Evolutionary conservation across 2,888 invertebrate species (phyloP).

Genomic region (Nowickia ferox): DNA sequence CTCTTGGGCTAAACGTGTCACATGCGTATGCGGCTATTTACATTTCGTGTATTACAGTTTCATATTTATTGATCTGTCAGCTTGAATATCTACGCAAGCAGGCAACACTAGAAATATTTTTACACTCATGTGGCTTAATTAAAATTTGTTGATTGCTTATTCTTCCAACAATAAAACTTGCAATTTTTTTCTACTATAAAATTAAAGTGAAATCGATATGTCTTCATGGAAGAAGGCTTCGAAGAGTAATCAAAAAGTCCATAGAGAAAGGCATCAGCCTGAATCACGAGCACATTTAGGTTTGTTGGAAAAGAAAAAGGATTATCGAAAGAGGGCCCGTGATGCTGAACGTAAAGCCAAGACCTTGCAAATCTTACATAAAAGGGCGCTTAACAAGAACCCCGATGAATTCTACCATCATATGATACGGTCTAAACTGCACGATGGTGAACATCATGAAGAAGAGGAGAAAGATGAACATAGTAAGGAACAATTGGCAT

Average conservation of each 20-base stretch:
- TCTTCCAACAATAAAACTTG: background rate
- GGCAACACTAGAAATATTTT: too few relatives aligned
- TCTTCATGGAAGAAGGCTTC: constrained; percentile 95
- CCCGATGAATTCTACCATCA: constrained; percentile 99
- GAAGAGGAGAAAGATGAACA: constrained; percentile 89
- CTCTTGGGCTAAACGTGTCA: too few relatives aligned
- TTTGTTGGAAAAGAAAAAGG: constrained; percentile 94
- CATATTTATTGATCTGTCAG: too few relatives aligned
- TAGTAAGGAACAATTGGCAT: constrained; percentile 91
- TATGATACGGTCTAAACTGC: constrained; percentile 94
- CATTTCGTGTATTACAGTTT: too few relatives aligned
- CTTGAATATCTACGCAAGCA: too few relatives aligned
- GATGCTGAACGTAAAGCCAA: constrained; percentile 92
- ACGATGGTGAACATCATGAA: constrained; percentile 87
- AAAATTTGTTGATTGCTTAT: background rate
- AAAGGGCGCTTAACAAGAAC: constrained; percentile 94
- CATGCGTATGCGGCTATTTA: too few relatives aligned
- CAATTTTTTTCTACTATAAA: background rate
- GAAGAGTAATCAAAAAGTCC: constrained; percentile 92
- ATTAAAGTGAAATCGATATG: constrained; percentile 84
- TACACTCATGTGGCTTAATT: background rate
- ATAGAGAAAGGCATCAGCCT: constrained; percentile 93
- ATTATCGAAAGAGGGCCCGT: constrained; percentile 90
- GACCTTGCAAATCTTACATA: constrained; percentile 91
- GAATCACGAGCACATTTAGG: constrained; percentile 90